phyloP scores from a whole-genome alignment of 1,140 invertebrate species.

The Drosophila kanapiae region DNA sequence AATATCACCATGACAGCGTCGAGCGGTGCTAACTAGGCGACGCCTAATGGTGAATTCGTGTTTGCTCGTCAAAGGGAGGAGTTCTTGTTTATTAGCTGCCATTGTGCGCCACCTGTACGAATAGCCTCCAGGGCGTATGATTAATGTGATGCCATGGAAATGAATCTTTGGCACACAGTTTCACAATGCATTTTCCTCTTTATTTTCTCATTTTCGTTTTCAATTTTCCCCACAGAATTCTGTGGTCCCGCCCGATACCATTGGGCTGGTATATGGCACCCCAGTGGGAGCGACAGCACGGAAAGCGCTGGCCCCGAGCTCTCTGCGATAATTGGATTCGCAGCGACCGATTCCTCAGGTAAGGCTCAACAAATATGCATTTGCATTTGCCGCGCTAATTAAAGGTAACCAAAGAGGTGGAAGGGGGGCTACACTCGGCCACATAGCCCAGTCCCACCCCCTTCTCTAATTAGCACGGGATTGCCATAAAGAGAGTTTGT shows the following conservation, averaged over 20 bases:
- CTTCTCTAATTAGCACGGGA: conserved; percentile 48
- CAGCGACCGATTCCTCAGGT: conserved; percentile 91
- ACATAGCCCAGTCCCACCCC: neutral
- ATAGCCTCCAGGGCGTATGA: conserved; percentile 31
- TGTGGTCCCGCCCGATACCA: conserved; percentile 96
- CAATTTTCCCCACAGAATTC: conserved; percentile 86
- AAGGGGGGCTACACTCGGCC: conserved; percentile 9
- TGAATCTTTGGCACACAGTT: conserved; percentile 14
- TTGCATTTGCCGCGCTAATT: conserved; percentile 68
- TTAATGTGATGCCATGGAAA: conserved; percentile 20
- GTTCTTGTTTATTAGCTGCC: conserved; percentile 16
- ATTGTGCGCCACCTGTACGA: conserved; percentile 6
- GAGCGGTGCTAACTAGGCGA: conserved; percentile 39
- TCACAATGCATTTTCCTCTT: conserved; percentile 13
- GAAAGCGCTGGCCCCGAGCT: conserved; percentile 91
- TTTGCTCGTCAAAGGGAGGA: conserved; percentile 22
- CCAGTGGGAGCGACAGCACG: conserved; percentile 93
- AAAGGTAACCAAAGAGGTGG: conserved; percentile 46
- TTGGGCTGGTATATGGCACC: conserved; percentile 96
- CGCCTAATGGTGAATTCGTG: conserved; percentile 44
- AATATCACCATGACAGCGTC: conserved; percentile 49
- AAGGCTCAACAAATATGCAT: conserved; percentile 57
- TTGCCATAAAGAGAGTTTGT: conserved; percentile 14
- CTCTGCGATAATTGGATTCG: conserved; percentile 96
- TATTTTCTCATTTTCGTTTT: conserved; percentile 11